A percentile compares a stretch with the other conserved stretches of the same genome.
These are phyloP conservation scores for Nannoperca obscura DNA, from an alignment of 2,797 vertebrate genomes.

Conservation along the genomic window DNA sequence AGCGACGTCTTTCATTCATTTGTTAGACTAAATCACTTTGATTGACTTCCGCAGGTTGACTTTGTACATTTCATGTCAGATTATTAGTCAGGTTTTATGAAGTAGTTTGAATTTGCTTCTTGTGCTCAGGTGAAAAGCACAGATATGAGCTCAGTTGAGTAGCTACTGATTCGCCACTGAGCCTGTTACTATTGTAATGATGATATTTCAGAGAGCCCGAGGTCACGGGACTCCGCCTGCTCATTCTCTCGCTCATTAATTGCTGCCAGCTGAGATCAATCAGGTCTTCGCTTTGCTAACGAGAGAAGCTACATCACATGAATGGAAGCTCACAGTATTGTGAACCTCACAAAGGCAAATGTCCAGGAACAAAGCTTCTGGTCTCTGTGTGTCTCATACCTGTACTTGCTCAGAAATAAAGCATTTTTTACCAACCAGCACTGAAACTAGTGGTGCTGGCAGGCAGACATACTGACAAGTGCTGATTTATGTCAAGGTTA, in stretches of 20 bases:
- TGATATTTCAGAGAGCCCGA: conserved; percentile 61
- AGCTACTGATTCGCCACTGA: conserved; percentile 18
- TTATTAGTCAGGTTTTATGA: neutral
- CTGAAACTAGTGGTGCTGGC: neutral
- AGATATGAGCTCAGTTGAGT: conserved; percentile 27
- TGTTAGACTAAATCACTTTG: neutral
- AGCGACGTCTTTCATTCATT: neutral
- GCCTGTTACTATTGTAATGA: conserved; percentile 62
- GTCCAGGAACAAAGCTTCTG: conserved; percentile 1
- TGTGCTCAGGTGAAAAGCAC: conserved; percentile 1
- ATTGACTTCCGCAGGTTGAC: neutral
- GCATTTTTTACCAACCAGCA: neutral
- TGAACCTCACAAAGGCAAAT: conserved; percentile 20
- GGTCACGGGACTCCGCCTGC: conserved; percentile 66
- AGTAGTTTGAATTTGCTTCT: neutral
- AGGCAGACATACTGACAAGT: neutral
- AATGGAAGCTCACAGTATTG: conserved; percentile 18
- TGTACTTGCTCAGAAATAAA: neutral
- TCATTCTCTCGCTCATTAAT: conserved; percentile 72
- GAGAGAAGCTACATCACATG: conserved; percentile 44
- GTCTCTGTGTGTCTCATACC: conserved; percentile 1
- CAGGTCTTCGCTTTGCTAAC: conserved; percentile 46
- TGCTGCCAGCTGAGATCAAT: conserved; percentile 76
- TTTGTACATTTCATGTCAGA: neutral
- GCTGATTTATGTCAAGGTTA: neutral